Evolutionary conservation across 2,888 invertebrate species (phyloP).

Genomic region (Poecilus cupreus): DNA sequence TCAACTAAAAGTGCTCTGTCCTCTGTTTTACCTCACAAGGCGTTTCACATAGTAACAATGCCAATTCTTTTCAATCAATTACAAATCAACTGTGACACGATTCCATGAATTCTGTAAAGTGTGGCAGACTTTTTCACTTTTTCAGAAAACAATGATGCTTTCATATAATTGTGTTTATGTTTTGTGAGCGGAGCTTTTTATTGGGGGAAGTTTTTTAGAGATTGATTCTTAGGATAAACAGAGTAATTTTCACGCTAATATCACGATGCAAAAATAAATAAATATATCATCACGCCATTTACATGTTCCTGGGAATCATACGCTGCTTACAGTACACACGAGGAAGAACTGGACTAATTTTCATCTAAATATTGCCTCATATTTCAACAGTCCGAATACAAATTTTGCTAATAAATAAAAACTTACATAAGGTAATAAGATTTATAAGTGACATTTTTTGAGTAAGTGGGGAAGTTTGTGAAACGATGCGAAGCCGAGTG

Average conservation of each 20-base stretch:
- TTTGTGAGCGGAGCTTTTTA: neutral
- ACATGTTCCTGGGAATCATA: no score
- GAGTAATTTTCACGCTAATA: slow-evolving; percentile 30
- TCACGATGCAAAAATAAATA: no score
- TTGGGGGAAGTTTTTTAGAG: neutral
- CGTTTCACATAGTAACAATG: slow-evolving; percentile 41
- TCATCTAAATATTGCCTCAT: no score
- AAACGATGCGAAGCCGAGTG: no score
- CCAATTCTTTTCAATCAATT: slow-evolving; percentile 50
- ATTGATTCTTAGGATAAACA: slow-evolving; percentile 38
- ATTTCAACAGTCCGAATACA: no score
- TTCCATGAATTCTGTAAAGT: slow-evolving; percentile 38
- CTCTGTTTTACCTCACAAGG: slow-evolving; percentile 51
- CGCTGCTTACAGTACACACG: no score
- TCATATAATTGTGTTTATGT: neutral
- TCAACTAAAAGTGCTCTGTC: slow-evolving; percentile 34
- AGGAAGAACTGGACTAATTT: no score
- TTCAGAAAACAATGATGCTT: slow-evolving; percentile 22
- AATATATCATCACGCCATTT: no score
- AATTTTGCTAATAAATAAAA: no score
- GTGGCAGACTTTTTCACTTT: slow-evolving; percentile 24
- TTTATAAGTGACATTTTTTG: no score
- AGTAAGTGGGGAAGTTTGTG: no score
- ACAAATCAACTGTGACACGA: slow-evolving; percentile 49
- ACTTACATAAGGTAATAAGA: no score